Evolutionary conservation across 2,113 vertebrate genomes (phyloP).

Genomic region (Siphamia tubifer): DNA sequence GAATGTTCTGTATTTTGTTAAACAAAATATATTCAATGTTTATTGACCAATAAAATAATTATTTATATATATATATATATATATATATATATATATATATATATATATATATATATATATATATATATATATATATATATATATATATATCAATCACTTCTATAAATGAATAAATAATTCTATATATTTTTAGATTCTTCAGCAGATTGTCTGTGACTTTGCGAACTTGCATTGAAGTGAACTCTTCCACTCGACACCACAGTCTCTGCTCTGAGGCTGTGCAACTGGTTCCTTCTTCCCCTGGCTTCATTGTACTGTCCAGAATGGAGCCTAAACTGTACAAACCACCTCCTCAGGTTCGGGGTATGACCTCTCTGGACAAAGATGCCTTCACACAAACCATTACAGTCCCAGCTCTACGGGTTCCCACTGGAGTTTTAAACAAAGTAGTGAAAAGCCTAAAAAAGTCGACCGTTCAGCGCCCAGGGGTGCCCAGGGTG

Average conservation of each 20-base stretch:
- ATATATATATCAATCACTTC: too few species aligned
- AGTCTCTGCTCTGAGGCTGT: background rate
- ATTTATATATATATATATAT: too few species aligned
- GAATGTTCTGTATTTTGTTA: too few species aligned
- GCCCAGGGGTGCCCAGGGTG: constrained; percentile 87
- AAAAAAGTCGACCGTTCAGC: constrained; percentile 82
- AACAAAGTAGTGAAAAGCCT: constrained; percentile 83
- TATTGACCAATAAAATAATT: too few species aligned
- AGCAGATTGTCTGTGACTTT: constrained; percentile 7
- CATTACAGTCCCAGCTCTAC: constrained; percentile 86
- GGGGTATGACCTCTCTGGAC: constrained; percentile 91
- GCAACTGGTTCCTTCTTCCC: background rate
- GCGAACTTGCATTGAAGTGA: constrained; percentile 11
- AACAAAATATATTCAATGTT: too few species aligned
- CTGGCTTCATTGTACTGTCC: background rate
- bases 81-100: too few species aligned
- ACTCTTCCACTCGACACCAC: background rate
- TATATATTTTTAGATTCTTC: constrained; percentile 55
- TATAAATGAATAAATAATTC: too few species aligned
- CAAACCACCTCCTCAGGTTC: constrained; percentile 80
- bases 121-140: too few species aligned
- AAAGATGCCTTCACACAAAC: constrained; percentile 87
- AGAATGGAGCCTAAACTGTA: constrained; percentile 81
- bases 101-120: too few species aligned
- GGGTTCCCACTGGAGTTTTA: constrained; percentile 82